Percentiles rank a stretch among this genome's conserved stretches.
Conservation (phyloP, 2,888 invertebrate species). For the Entomobrya multifasciata region DNA sequence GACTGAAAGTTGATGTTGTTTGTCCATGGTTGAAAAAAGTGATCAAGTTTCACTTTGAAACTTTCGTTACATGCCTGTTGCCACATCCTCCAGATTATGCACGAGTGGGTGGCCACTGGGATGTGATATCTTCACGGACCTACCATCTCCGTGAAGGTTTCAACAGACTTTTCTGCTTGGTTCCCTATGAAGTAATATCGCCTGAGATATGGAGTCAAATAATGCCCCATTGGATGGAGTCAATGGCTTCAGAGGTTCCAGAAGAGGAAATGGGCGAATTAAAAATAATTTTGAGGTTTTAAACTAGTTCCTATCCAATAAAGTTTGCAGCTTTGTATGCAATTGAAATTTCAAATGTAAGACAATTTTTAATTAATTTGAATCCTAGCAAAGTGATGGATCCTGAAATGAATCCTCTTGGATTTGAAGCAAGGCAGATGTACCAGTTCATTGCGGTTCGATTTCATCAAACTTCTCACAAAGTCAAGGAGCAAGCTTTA, state of each 20-base stretch:
- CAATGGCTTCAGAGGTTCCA: constrained; percentile 94
- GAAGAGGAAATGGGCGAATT: constrained; percentile 93
- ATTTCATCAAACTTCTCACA: constrained; percentile 90
- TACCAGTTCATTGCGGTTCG: constrained; percentile 95
- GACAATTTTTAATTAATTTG: neutral
- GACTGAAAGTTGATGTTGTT: constrained; percentile 94
- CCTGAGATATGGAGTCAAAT: constrained; percentile 98
- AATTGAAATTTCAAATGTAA: neutral
- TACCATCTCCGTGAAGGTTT: constrained; percentile 97
- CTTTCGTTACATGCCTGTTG: constrained; percentile 94
- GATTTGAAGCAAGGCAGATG: constrained; percentile 96
- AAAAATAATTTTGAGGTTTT: constrained; percentile 87
- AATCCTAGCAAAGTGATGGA: constrained; percentile 94
- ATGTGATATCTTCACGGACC: constrained; percentile 91
- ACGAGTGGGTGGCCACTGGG: constrained; percentile 98
- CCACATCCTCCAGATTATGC: constrained; percentile 98
- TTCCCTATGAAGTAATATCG: constrained; percentile 98
- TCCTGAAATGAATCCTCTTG: constrained; percentile 96
- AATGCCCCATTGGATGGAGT: constrained; percentile 99
- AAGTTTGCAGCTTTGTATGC: too few species aligned
- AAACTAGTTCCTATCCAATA: too few species aligned
- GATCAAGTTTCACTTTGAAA: constrained; percentile 90
- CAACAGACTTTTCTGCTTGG: constrained; percentile 95
- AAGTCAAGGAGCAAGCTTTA: constrained; percentile 92
- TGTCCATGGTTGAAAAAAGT: constrained; percentile 95